Conservation (phyloP, 2,888 invertebrate genomes). For the Drosophila barbarae region DNA sequence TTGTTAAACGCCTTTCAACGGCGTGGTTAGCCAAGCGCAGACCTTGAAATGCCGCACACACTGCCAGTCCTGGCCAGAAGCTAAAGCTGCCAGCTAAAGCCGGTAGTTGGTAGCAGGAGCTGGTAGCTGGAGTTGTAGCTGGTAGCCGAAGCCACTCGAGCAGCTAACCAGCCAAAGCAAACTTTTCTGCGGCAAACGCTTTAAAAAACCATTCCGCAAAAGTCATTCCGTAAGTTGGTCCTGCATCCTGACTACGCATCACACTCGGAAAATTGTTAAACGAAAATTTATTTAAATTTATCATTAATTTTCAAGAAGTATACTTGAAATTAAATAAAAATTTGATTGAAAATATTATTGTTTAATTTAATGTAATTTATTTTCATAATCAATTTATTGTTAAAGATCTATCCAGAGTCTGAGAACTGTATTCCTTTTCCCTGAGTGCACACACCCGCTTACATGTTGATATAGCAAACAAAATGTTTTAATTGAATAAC, state of each 20-base stretch:
- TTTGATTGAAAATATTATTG: background rate
- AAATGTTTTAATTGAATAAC: constrained; percentile 68
- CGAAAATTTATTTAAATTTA: background rate
- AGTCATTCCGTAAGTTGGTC: constrained; percentile 60
- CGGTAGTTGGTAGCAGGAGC: constrained; percentile 8
- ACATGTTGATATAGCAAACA: constrained; percentile 69
- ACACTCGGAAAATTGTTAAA: background rate
- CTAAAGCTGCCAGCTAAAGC: constrained; percentile 12
- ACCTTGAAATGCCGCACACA: constrained; percentile 61
- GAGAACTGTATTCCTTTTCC: background rate
- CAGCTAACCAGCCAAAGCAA: constrained; percentile 54
- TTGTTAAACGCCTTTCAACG: constrained; percentile 75
- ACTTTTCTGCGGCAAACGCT: constrained; percentile 61
- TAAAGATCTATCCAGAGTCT: background rate
- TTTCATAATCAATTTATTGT: background rate
- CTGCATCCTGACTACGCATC: constrained; percentile 11
- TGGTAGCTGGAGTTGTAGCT: constrained; percentile 4
- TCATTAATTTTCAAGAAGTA: too few species aligned
- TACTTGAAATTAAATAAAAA: background rate
- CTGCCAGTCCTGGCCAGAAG: constrained; percentile 33
- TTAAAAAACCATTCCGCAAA: constrained; percentile 57
- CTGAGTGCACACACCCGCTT: constrained; percentile 1
- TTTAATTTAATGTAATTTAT: background rate
- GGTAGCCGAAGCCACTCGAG: constrained; percentile 45
- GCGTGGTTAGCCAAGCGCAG: constrained; percentile 68